Conservation (phyloP, 2,797 vertebrate species). For the Sitta carolinensis region DNA sequence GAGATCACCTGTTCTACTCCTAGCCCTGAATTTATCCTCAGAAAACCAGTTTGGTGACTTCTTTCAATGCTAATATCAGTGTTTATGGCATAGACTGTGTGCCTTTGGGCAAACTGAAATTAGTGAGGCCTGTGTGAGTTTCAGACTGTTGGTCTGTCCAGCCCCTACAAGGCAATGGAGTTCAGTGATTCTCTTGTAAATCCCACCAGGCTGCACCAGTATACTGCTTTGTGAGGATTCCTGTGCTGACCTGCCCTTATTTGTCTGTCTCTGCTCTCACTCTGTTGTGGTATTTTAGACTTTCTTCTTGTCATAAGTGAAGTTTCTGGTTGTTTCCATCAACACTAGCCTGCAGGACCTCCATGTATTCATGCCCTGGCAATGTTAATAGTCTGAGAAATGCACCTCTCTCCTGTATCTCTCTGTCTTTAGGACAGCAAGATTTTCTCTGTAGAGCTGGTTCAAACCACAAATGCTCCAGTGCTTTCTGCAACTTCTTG, state of each 20-base stretch:
- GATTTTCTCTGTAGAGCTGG: neutral
- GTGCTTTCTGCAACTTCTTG: neutral
- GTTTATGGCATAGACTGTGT: neutral
- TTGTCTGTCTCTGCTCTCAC: neutral
- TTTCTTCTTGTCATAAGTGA: neutral
- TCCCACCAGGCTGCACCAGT: neutral
- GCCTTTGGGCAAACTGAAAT: neutral
- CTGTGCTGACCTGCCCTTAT: neutral
- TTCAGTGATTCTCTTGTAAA: neutral
- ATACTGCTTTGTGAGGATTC: neutral
- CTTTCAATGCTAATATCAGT: neutral
- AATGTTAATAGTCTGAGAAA: neutral
- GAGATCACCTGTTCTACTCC: neutral
- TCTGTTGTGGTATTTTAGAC: neutral
- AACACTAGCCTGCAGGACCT: neutral
- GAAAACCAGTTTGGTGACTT: neutral
- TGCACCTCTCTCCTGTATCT: rapidly evolving
- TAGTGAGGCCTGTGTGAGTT: neutral
- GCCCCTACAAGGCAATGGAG: neutral
- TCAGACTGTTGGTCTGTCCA: neutral
- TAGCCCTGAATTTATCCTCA: neutral
- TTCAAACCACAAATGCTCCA: neutral
- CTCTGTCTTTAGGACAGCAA: neutral
- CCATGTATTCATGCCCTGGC: neutral
- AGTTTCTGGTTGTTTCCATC: neutral